phyloP scores from a whole-genome alignment of 2,113 vertebrate genomes.

The Stomatorhinus ivindoensis region DNA sequence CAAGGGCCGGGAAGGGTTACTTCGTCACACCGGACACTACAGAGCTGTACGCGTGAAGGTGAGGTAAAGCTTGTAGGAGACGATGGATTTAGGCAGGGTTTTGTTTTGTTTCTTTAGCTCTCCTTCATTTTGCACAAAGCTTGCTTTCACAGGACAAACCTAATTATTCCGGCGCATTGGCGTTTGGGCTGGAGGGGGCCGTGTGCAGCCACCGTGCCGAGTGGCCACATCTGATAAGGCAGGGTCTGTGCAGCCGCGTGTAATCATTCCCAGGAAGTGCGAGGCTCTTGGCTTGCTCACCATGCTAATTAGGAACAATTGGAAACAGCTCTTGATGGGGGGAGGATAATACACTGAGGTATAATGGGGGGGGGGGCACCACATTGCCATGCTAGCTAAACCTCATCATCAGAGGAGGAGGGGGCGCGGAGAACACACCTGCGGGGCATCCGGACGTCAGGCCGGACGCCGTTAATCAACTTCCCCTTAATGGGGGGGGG shows the following conservation, averaged over 20 bases:
- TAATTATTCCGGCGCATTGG: neutral
- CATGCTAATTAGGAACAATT: conserved; percentile 14
- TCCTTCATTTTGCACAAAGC: neutral
- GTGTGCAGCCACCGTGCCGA: neutral
- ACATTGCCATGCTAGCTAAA: neutral
- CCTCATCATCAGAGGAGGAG: neutral
- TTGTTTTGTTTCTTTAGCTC: neutral
- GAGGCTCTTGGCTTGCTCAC: neutral
- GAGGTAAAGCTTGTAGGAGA: neutral
- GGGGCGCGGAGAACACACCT: neutral
- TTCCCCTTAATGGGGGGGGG: neutral
- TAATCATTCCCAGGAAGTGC: neutral
- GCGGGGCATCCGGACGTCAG: neutral
- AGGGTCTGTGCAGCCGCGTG: neutral
- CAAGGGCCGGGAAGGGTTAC: neutral
- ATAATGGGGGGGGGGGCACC: neutral
- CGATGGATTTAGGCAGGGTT: neutral
- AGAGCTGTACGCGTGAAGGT: neutral
- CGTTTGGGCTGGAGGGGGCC: neutral
- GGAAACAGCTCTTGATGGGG: conserved; percentile 10
- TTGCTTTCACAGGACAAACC: neutral
- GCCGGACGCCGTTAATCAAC: neutral
- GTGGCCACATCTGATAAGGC: neutral
- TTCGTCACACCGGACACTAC: neutral
- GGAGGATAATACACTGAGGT: neutral